Base-by-base conservation (phyloP, 2,797 vertebrate species). In the Sebastes flavidus region DNA sequence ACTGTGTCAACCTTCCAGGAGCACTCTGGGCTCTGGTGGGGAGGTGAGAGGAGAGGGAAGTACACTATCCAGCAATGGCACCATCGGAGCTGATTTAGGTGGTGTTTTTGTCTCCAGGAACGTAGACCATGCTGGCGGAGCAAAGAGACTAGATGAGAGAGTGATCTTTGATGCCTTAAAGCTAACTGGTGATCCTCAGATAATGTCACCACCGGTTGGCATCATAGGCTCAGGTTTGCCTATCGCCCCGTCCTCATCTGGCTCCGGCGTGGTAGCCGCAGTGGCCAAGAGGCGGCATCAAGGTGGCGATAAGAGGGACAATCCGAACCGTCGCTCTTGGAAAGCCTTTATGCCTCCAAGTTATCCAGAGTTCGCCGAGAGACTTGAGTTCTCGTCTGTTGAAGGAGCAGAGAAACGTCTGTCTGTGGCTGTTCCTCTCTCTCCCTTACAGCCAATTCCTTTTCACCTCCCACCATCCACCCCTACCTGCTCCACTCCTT, bases 91-190 rank as follows among this genome's bases (percentile, higher is more conserved):
- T 1, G 95, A 96, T 30, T 82, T 95, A 10, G 95, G 95, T 1
- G 81, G 93, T 1, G 96, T 97, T 66, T 97, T 97, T 3, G 96
- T 98, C 74, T 92, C 97, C 36, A 94, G 97, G 83, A 88, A 68
- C 20, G 78, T 88, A 0, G 93, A 96, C 0, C 96, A 97, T 70
- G 7, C 85, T 2, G 90, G 93, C 16, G 82, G 95, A 34, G 76
- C 92, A 0, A 98, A 97, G 88, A 98, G 94, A 89, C 88, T 99
- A 34, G 98, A 99, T 0, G 98, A 99, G 88, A 93, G 98, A 60
- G 97, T 99, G 82, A 99, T 99, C 83, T 99, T 99, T 56, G 98
- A 99, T 74, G 98, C 98, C 46, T 94, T 99, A 78, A 99, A 99
- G 83, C 95, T 99, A 60, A 98, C 97, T 6, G 97, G 97, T 4